Conservation (phyloP, 53 echinoderm and acorn worm species). For the Patiria pectinifera region DNA sequence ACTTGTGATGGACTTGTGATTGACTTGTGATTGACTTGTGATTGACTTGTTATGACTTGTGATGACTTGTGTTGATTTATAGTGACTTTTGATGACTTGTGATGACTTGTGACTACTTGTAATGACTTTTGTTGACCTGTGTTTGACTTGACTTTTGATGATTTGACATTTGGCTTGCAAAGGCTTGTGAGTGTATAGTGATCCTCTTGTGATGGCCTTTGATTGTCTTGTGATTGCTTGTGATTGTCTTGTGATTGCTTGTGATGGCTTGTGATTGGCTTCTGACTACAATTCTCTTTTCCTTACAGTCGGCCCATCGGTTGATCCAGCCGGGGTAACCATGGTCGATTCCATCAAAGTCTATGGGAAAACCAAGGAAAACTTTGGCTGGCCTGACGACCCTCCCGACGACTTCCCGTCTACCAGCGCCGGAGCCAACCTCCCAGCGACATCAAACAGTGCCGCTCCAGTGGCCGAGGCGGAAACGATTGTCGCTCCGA, state of each 20-base stretch:
- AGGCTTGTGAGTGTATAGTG: too few species aligned
- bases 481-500: conserved; percentile 74
- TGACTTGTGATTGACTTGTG: too few species aligned
- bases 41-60: too few species aligned
- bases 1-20: too few species aligned
- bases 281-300: neutral
- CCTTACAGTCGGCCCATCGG: conserved; percentile 89
- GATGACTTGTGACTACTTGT: too few species aligned
- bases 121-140: too few species aligned
- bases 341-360: conserved; percentile 99
- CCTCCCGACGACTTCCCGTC: conserved; percentile 92
- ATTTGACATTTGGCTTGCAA: too few species aligned
- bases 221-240: neutral
- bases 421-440: conserved; percentile 63
- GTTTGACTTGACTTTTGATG: too few species aligned
- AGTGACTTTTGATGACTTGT: too few species aligned
- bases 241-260: too few species aligned
- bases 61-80: too few species aligned
- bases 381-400: conserved; percentile 97
- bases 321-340: conserved; percentile 92
- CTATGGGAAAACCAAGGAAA: conserved; percentile 97
- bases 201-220: too few species aligned
- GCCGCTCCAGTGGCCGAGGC: conserved; percentile 66
- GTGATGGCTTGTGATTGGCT: neutral
- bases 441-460: conserved; percentile 62